Evolutionary conservation across 2,888 invertebrate species (phyloP).

Genomic region (Byasa hedistus): DNA sequence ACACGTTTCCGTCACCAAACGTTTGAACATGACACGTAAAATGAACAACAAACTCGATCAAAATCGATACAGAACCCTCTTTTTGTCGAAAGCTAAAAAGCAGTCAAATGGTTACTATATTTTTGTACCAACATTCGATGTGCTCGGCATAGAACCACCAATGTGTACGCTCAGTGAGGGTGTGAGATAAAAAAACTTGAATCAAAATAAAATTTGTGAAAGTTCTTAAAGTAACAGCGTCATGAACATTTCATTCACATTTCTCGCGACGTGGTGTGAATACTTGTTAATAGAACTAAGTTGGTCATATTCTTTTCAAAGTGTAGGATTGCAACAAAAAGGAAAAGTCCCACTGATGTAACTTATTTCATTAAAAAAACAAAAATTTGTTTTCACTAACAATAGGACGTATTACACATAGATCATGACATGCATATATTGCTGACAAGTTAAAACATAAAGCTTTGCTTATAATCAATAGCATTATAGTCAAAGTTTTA

Average conservation of each 20-base stretch:
- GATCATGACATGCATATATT: too few species aligned
- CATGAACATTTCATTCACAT: slow-evolving; percentile 29
- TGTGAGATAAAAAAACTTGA: slow-evolving; percentile 19
- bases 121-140: background rate
- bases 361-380: slow-evolving; percentile 16
- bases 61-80: too few species aligned
- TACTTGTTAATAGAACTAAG: slow-evolving; percentile 28
- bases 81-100: background rate
- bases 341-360: slow-evolving; percentile 15
- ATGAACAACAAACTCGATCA: too few species aligned
- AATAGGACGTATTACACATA: too few species aligned
- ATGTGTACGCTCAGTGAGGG: slow-evolving; percentile 5
- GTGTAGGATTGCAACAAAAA: slow-evolving; percentile 23
- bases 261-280: slow-evolving; percentile 28
- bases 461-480: too few species aligned
- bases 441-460: too few species aligned
- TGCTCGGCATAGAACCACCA: background rate
- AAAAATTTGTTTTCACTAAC: background rate
- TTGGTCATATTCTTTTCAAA: slow-evolving; percentile 23
- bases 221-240: slow-evolving; percentile 25
- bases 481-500: too few species aligned
- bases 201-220: slow-evolving; percentile 31
- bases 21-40: too few species aligned
- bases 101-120: background rate
- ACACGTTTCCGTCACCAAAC: background rate